phyloP scores from a whole-genome alignment of 2,888 invertebrate genomes.

The Leucoma salicis region DNA sequence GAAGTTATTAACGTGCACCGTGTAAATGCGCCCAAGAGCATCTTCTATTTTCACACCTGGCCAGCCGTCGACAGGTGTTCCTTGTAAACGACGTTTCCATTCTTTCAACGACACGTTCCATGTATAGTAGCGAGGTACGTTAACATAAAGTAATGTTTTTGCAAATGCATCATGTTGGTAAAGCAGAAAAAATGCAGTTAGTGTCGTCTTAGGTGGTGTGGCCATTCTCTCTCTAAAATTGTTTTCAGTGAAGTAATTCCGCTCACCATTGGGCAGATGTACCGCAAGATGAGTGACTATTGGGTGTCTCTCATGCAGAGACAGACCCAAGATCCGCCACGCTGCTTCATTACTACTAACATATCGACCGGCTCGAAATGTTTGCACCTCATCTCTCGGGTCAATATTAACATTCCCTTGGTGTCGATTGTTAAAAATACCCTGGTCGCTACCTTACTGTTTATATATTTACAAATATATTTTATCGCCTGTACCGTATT shows the following conservation, averaged over 20 bases:
- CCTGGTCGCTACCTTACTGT: background rate
- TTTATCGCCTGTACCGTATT: conserved; percentile 1
- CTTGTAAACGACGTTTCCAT: background rate
- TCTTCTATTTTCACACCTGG: background rate
- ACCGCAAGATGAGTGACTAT: conserved; percentile 32
- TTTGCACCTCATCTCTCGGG: conserved; percentile 34
- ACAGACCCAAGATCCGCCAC: conserved; percentile 30
- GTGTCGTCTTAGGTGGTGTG: conserved; percentile 34
- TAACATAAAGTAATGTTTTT: conserved; percentile 42
- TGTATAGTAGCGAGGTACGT: background rate
- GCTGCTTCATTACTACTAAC: conserved; percentile 29
- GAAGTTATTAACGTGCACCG: conserved; percentile 1
- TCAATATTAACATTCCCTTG: conserved; percentile 9
- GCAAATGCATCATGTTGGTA: conserved; percentile 46
- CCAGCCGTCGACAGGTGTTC: conserved; percentile 2
- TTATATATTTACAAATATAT: conserved; percentile 6
- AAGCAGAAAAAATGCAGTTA: conserved; percentile 44
- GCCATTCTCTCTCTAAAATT: conserved; percentile 32
- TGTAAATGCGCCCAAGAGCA: conserved; percentile 26
- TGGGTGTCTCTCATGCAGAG: conserved; percentile 30
- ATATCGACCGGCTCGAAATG: conserved; percentile 37
- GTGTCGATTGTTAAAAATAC: background rate
- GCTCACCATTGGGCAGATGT: conserved; percentile 32
- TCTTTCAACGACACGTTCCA: background rate
- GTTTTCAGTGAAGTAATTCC: conserved; percentile 43